These are phyloP conservation scores for Erebia ligea DNA, from an alignment of 2,888 invertebrate genomes.

Conservation along the genomic window DNA sequence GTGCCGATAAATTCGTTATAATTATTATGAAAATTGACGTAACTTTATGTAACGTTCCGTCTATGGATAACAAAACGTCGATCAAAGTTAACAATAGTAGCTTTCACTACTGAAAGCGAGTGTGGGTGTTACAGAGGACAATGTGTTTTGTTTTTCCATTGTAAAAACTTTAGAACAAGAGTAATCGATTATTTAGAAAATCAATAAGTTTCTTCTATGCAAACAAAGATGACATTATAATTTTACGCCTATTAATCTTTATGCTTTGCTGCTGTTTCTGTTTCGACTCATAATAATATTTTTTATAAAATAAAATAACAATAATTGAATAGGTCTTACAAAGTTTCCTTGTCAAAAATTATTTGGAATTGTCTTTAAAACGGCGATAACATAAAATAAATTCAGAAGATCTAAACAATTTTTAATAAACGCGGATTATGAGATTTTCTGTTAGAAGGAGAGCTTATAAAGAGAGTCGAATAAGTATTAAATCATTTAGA, in stretches of 20 bases:
- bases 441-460: too few species aligned
- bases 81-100: conserved; percentile 27
- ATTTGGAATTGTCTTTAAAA: too few species aligned
- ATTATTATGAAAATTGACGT: conserved; percentile 13
- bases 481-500: too few species aligned
- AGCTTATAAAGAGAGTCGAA: too few species aligned
- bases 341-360: too few species aligned
- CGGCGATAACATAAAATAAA: too few species aligned
- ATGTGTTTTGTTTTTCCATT: conserved; percentile 23
- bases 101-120: conserved; percentile 25
- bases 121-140: conserved; percentile 16
- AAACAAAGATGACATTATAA: conserved; percentile 3
- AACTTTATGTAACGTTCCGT: conserved; percentile 7
- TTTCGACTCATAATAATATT: too few species aligned
- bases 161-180: conserved; percentile 9
- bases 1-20: conserved; percentile 4
- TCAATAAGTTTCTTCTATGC: background rate
- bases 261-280: background rate
- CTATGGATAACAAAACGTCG: conserved; percentile 9
- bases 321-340: too few species aligned
- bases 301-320: too few species aligned
- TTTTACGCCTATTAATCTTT: background rate
- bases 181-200: background rate
- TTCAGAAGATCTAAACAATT: too few species aligned
- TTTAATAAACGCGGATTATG: too few species aligned